A percentile compares a stretch with the other conserved stretches of the same genome.
phyloP scores from a whole-genome alignment of 2,797 vertebrate species.

The Enteromius thamalakanensis region DNA sequence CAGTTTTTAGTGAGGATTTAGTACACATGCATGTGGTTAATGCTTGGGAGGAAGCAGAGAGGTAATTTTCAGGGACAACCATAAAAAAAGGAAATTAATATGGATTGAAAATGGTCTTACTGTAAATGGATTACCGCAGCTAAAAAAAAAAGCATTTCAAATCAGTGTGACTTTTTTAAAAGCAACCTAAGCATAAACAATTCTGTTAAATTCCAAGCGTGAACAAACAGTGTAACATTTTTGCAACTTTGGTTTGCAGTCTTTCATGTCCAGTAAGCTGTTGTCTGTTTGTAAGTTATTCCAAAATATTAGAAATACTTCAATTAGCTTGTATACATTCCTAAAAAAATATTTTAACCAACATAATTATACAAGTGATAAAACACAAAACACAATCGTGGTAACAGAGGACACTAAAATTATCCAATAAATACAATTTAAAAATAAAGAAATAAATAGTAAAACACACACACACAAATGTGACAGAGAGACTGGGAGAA shows the following conservation, averaged over 20 bases:
- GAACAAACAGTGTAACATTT: constrained; percentile 1
- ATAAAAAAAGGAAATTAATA: constrained; percentile 30
- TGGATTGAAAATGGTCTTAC: constrained; percentile 28
- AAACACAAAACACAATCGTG: background rate
- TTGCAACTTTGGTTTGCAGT: background rate
- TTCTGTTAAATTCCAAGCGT: background rate
- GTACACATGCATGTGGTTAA: background rate
- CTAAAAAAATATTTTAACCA: background rate
- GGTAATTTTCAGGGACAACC: constrained; percentile 14
- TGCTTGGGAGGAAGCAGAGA: background rate
- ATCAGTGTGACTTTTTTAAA: constrained; percentile 18
- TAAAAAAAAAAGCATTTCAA: constrained; percentile 23
- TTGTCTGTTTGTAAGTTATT: background rate
- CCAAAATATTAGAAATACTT: background rate
- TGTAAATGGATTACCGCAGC: constrained; percentile 20
- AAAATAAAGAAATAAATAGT: background rate
- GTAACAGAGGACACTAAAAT: background rate
- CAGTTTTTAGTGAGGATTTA: constrained; percentile 23
- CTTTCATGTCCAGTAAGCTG: background rate
- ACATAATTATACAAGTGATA: background rate
- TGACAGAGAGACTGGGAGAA: background rate
- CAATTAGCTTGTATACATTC: background rate
- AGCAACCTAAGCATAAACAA: background rate
- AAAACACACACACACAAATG: background rate
- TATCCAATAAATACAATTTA: background rate